phyloP scores from a whole-genome alignment of 2,888 invertebrate species.

The Meta bourneti region DNA sequence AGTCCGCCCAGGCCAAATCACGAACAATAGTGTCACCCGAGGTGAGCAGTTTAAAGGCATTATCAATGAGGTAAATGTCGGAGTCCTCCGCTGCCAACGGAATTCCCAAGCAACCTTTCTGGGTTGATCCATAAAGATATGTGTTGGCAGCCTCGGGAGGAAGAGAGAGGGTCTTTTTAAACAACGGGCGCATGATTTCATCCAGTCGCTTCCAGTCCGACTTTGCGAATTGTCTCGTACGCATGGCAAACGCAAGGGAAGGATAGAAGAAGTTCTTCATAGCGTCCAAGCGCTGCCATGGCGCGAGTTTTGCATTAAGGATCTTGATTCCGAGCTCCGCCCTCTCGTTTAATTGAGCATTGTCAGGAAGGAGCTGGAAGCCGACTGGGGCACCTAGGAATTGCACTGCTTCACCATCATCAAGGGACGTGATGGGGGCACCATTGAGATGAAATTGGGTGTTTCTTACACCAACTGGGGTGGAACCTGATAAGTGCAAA shows the following conservation, averaged over 20 bases:
- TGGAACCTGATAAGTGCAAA: not conserved
- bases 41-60: no score
- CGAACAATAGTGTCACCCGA: not conserved
- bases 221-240: no score
- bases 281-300: no score
- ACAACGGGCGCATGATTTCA: not conserved
- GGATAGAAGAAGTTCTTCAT: no score
- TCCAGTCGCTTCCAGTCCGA: no score
- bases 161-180: not conserved
- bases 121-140: not conserved
- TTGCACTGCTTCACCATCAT: no score
- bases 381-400: constrained; percentile 21
- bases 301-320: no score
- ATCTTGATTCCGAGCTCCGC: not conserved
- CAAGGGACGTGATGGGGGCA: not conserved
- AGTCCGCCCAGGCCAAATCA: no score
- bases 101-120: not conserved
- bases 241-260: no score
- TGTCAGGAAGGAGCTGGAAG: not conserved
- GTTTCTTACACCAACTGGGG: not conserved
- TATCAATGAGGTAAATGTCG: no score
- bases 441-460: not conserved
- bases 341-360: not conserved
- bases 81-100: not conserved
- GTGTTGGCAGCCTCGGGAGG: not conserved